A percentile compares a stretch with the other conserved stretches of the same genome.
These are phyloP conservation scores for Epinotia ramella DNA, from an alignment of 2,888 invertebrate species.

Conservation along the genomic window DNA sequence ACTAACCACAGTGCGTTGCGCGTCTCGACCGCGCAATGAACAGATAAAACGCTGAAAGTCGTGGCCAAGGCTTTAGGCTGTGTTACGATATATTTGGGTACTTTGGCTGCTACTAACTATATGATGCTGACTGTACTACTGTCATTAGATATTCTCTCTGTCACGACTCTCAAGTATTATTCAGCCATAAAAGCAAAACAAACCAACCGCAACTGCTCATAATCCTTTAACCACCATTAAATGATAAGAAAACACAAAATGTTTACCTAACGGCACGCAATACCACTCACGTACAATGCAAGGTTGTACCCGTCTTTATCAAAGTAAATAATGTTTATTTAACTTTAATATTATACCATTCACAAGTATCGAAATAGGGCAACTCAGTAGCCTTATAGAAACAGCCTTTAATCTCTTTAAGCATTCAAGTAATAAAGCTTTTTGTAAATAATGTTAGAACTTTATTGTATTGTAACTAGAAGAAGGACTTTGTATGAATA, in stretches of 20 bases:
- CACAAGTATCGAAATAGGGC: background rate
- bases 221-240: conserved; percentile 11
- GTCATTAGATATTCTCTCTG: background rate
- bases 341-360: background rate
- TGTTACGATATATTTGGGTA: too few species aligned
- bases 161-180: conserved; percentile 12
- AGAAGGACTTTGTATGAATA: background rate
- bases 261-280: conserved; percentile 31
- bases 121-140: background rate
- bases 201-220: conserved; percentile 14
- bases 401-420: background rate
- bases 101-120: too few species aligned
- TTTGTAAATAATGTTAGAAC: background rate
- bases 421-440: background rate
- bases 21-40: too few species aligned
- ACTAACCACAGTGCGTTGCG: too few species aligned
- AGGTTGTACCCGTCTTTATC: conserved; percentile 30
- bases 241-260: conserved; percentile 35
- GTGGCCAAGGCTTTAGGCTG: too few species aligned
- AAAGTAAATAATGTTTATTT: conserved; percentile 25
- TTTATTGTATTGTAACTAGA: background rate
- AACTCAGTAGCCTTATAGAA: background rate
- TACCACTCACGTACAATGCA: conserved; percentile 27
- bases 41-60: too few species aligned
- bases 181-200: conserved; percentile 17